These are phyloP conservation scores for Oxyura jamaicensis DNA, from an alignment of 2,113 vertebrate genomes.

Conservation along the genomic window DNA sequence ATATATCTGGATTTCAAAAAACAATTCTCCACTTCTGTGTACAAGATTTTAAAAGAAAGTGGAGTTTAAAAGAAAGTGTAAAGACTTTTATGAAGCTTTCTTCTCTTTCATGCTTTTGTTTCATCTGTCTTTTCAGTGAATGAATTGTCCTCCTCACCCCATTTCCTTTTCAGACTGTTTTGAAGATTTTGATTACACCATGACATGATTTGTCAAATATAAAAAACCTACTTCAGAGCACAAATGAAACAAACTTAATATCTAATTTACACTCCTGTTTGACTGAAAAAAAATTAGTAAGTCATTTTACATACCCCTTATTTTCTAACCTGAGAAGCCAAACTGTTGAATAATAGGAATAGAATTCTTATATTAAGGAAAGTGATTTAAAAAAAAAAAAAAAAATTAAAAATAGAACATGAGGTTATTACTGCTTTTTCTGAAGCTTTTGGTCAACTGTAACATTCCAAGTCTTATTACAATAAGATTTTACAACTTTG, in stretches of 20 bases:
- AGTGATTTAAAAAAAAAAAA: not conserved
- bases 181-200: not conserved
- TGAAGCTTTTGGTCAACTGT: not conserved
- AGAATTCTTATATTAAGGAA: not conserved
- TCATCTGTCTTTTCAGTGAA: not conserved
- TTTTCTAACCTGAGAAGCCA: not conserved
- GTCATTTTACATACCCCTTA: not conserved
- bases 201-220: not conserved
- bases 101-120: not conserved
- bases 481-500: not conserved
- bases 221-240: not conserved
- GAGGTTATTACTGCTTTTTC: not conserved
- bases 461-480: not conserved
- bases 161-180: not conserved
- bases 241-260: not conserved
- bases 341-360: not conserved
- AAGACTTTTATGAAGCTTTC: not conserved
- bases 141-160: not conserved
- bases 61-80: not conserved
- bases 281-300: not conserved
- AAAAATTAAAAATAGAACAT: not conserved
- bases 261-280: not conserved
- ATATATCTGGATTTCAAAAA: not conserved
- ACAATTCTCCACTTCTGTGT: not conserved
- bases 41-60: not conserved